phyloP scores from a whole-genome alignment of 2,888 invertebrate species.

The Caenorhabditis uteleia region DNA sequence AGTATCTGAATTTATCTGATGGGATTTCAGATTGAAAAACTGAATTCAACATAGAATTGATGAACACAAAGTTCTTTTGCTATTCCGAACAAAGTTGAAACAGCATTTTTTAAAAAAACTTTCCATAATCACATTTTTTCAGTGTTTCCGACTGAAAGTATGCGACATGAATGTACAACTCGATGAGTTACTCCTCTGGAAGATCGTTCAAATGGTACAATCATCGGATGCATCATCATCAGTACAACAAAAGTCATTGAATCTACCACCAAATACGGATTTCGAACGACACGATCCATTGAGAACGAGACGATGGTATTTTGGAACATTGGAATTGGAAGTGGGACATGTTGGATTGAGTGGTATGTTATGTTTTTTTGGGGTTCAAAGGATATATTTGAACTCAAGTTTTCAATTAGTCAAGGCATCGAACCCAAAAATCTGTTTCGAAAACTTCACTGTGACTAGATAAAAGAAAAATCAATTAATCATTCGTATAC shows the following conservation, averaged over 20 bases:
- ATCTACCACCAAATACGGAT: slow-evolving; percentile 60
- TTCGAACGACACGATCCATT: slow-evolving; percentile 55
- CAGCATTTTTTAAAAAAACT: not conserved
- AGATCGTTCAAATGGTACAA: slow-evolving; percentile 74
- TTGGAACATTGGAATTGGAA: slow-evolving; percentile 82
- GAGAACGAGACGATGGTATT: slow-evolving; percentile 80
- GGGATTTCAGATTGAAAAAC: no score
- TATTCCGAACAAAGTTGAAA: not conserved
- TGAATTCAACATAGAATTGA: not conserved
- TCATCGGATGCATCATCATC: slow-evolving; percentile 57
- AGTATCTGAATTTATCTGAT: no score
- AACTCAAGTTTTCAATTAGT: not conserved
- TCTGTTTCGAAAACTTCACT: not conserved
- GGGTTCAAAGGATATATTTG: not conserved
- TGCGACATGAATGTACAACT: slow-evolving; percentile 84
- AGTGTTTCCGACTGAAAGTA: slow-evolving; percentile 82
- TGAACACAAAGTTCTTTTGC: no score
- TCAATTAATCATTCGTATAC: no score
- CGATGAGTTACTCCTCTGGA: slow-evolving; percentile 84
- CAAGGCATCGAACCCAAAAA: not conserved
- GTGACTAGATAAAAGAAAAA: no score
- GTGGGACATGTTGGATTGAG: slow-evolving; percentile 86
- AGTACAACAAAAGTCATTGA: slow-evolving; percentile 51
- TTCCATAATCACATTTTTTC: no score
- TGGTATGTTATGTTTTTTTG: slow-evolving; percentile 69